Percentiles rank a stretch among this genome's conserved stretches.
phyloP scores from a whole-genome alignment of 2,113 vertebrate genomes.

The Emydocephalus ijimae region DNA sequence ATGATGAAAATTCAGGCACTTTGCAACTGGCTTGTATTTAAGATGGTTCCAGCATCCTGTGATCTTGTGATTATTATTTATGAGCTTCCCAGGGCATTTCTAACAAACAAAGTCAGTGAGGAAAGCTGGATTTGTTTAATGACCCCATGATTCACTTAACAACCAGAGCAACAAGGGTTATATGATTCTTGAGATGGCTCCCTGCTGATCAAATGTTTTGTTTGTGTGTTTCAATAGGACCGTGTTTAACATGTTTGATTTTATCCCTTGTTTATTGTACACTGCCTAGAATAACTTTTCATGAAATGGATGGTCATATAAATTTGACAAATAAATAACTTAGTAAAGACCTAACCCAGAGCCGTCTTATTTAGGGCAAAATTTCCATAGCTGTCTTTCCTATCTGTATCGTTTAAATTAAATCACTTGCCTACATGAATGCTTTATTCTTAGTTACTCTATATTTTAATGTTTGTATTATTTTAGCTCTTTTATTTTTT shows the following conservation, averaged over 20 bases:
- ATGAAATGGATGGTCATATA: no score
- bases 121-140: background rate
- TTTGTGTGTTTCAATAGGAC: background rate
- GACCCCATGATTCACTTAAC: background rate
- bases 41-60: background rate
- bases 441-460: background rate
- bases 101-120: background rate
- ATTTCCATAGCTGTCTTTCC: background rate
- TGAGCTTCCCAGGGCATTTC: background rate
- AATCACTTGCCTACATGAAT: background rate
- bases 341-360: background rate
- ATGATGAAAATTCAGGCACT: background rate
- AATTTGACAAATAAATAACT: background rate
- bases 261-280: background rate
- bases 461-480: background rate
- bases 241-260: background rate
- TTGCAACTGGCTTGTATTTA: background rate
- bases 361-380: background rate
- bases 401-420: background rate
- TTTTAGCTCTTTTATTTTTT: background rate
- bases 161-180: background rate
- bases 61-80: background rate
- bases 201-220: background rate
- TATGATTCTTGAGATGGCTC: background rate
- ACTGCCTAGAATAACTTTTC: background rate